Conservation (phyloP, 2,113 vertebrate genomes). For the Phylloscopus trochiloides region DNA sequence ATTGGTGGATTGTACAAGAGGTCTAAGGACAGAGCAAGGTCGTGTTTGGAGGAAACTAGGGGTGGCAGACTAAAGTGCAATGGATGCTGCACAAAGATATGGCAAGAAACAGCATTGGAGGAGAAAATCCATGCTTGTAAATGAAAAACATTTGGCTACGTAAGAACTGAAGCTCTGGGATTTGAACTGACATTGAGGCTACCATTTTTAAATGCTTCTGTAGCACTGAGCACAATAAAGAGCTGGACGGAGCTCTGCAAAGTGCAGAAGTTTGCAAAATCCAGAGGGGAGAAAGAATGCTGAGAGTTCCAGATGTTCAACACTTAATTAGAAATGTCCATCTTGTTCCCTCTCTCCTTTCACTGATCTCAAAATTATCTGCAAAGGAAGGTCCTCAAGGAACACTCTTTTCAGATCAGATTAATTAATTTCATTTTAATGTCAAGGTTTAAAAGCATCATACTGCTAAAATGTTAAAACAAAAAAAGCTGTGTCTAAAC, state of each 20-base stretch:
- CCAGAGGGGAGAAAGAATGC: slow-evolving; percentile 9
- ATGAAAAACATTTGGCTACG: not conserved
- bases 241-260: not conserved
- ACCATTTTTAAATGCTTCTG: not conserved
- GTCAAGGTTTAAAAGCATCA: slow-evolving; percentile 38
- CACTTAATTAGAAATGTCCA: slow-evolving; percentile 61
- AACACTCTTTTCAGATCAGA: slow-evolving; percentile 14
- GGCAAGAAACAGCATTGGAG: not conserved
- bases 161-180: not conserved
- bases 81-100: not conserved
- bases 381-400: slow-evolving; percentile 19
- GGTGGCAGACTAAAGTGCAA: not conserved
- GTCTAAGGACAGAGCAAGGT: not conserved
- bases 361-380: slow-evolving; percentile 32
- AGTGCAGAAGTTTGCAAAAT: slow-evolving; percentile 30
- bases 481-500: not conserved
- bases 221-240: not conserved
- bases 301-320: slow-evolving; percentile 49
- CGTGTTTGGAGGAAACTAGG: not conserved
- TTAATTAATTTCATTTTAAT: slow-evolving; percentile 53
- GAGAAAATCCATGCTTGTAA: not conserved
- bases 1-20: not conserved
- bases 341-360: not conserved
- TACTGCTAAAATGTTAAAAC: not conserved
- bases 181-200: not conserved